phyloP scores from a whole-genome alignment of 2,888 invertebrate genomes.

The Chromoteleia sp. region DNA sequence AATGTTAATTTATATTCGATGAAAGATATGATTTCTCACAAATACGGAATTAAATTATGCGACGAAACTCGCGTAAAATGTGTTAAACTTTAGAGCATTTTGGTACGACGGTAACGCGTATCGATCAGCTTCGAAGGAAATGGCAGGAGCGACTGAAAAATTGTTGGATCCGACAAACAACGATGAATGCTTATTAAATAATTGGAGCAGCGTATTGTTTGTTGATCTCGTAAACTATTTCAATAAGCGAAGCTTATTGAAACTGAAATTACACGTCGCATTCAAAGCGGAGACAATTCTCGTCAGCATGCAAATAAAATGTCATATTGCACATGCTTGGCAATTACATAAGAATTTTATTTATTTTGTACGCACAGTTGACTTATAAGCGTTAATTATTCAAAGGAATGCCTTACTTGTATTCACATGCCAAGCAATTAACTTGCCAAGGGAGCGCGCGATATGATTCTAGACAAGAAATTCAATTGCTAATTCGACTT shows the following conservation, averaged over 20 bases:
- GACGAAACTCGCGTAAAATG: conserved; percentile 6
- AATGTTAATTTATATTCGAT: conserved; percentile 40
- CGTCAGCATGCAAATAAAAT: conserved; percentile 61
- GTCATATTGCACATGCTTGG: conserved; percentile 60
- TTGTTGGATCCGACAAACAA: conserved; percentile 1
- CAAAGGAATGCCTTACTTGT: conserved; percentile 64
- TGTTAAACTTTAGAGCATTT: conserved; percentile 3
- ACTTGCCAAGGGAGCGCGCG: conserved; percentile 45
- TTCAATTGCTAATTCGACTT: conserved; percentile 62
- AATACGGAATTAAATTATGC: conserved; percentile 26
- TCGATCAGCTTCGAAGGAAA: conserved; percentile 10
- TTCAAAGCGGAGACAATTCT: conserved; percentile 53
- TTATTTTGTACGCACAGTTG: conserved; percentile 64
- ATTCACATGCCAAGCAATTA: conserved; percentile 63
- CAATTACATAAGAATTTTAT: conserved; percentile 68
- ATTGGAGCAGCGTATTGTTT: conserved; percentile 31
- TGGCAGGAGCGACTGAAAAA: neutral
- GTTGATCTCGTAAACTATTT: conserved; percentile 54
- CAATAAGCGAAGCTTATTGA: conserved; percentile 55
- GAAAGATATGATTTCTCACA: conserved; percentile 15
- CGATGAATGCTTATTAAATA: conserved; percentile 38
- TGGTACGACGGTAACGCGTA: conserved; percentile 2
- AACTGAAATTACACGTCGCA: conserved; percentile 55
- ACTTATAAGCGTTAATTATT: conserved; percentile 67
- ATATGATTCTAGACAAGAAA: conserved; percentile 63